phyloP scores from a whole-genome alignment of 2,113 vertebrate genomes.

The Cebidichthys violaceus region DNA sequence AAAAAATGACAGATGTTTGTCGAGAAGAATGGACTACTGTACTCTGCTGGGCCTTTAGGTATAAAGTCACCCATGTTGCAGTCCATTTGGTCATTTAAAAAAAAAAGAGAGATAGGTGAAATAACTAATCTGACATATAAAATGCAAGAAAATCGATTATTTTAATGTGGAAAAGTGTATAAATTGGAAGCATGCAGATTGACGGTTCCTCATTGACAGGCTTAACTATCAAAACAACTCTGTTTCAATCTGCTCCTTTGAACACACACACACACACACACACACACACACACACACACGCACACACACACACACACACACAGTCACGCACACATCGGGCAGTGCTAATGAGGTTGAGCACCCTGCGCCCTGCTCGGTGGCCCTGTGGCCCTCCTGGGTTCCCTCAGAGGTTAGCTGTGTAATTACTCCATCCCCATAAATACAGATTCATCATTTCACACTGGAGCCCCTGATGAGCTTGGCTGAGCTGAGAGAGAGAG shows the following conservation, averaged over 20 bases:
- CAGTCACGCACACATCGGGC: slow-evolving; percentile 64
- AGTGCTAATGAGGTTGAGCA: slow-evolving; percentile 99
- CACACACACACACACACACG: slow-evolving; percentile 51
- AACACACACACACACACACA: slow-evolving; percentile 58
- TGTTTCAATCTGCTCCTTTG: slow-evolving; percentile 44
- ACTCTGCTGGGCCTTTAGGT: slow-evolving; percentile 21
- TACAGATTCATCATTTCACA: slow-evolving; percentile 99
- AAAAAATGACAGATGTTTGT: slow-evolving; percentile 79
- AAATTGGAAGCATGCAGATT: slow-evolving; percentile 3
- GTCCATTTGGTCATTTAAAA: background rate
- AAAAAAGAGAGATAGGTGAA: background rate
- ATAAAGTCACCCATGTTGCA: slow-evolving; percentile 3
- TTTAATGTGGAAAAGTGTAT: background rate
- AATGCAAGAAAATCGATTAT: background rate
- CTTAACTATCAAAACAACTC: slow-evolving; percentile 53
- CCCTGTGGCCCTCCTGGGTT: slow-evolving; percentile 95
- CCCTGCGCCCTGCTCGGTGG: slow-evolving; percentile 89
- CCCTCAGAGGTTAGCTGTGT: slow-evolving; percentile 99
- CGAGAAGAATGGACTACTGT: slow-evolving; percentile 64
- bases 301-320: slow-evolving; percentile 65
- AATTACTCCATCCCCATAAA: slow-evolving; percentile 94
- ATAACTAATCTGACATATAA: background rate
- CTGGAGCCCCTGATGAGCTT: slow-evolving; percentile 93
- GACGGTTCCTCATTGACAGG: slow-evolving; percentile 44
- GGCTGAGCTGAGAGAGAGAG: slow-evolving; percentile 82